Evolutionary conservation across 2,888 invertebrate genomes (phyloP), one percentile per base, ranked within the genome.

Genomic region (Limenitis camilla): DNA sequence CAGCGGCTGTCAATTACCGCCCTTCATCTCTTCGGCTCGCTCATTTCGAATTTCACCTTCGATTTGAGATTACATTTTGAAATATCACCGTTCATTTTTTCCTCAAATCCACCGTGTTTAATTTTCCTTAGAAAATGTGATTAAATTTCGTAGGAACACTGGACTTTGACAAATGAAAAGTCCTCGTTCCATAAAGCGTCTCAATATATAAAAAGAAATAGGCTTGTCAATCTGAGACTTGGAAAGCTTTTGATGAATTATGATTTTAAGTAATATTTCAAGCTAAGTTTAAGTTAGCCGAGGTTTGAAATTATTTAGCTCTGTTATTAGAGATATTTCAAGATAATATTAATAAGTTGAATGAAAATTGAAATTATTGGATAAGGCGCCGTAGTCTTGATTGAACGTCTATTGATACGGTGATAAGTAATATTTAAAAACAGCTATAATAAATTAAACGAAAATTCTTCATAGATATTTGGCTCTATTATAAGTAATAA

Each of bases 1-100:
- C 49, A 49, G 49, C 45, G 45, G 45, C 40, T 52, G 40, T 52
- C 49, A 55, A 49, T 55, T 49, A 55, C 49, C 28, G 45, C 49
- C 36, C 32, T 36, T 45, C 41, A 43, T 42, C 44, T 41, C 49
- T 41, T 42, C 32, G 38, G 41, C n/a, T 40, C 31, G 40, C 45
- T 49, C 44, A 42, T 55, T 55, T 51, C 35, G 33, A 55, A 47
- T 55, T 51, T 51, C 31, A 51, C 36, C 43, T 36, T 45, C 49
- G 49, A 53, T 49, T 51, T 45, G 33, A 51, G 50, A 51, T 51
- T 45, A 51, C 44, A 45, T 51, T 51, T 51, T 40, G 40, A 51
- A 45, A 50, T 50, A 44, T 39, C 11, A 27, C 28, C 50, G 19
- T 51, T 51, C 40, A 51, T 45, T 39, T 45, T 39, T 40, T 29